A percentile compares a stretch with the other conserved stretches of the same genome.
Conservation (phyloP, 1,140 invertebrate species). For the Marisa cornuarietis region DNA sequence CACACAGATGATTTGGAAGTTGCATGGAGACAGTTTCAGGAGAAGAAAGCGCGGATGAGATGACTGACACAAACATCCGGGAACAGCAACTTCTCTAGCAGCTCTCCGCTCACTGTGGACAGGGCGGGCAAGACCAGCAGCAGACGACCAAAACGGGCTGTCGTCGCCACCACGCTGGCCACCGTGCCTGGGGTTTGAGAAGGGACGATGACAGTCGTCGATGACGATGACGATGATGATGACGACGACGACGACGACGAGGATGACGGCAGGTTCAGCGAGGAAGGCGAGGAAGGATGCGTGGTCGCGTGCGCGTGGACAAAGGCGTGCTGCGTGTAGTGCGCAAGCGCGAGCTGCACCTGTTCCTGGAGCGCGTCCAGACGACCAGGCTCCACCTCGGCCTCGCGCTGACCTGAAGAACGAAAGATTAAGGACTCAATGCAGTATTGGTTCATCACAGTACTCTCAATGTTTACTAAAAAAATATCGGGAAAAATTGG, state of each 20-base stretch:
- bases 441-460: too few species aligned
- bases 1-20: background rate
- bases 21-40: background rate
- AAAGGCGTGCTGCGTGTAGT: slow-evolving; percentile 70
- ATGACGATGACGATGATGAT: background rate
- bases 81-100: slow-evolving; percentile 91
- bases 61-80: slow-evolving; percentile 72
- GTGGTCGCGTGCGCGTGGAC: background rate
- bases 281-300: slow-evolving; percentile 69
- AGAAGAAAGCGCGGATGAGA: slow-evolving; percentile 24
- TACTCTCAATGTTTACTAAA: too few species aligned
- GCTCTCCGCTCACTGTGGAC: slow-evolving; percentile 73
- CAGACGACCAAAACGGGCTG: slow-evolving; percentile 81
- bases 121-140: slow-evolving; percentile 80
- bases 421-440: too few species aligned
- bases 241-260: background rate
- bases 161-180: slow-evolving; percentile 59
- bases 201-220: background rate
- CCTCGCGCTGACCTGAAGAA: slow-evolving; percentile 38
- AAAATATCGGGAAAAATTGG: too few species aligned
- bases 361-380: slow-evolving; percentile 81
- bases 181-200: background rate
- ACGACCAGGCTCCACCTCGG: slow-evolving; percentile 73
- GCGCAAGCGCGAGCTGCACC: slow-evolving; percentile 79
- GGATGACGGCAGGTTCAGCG: slow-evolving; percentile 3